A percentile compares a stretch with the other conserved stretches of the same genome.
phyloP scores from a whole-genome alignment of 2,113 vertebrate genomes.

The Zingel zingel region DNA sequence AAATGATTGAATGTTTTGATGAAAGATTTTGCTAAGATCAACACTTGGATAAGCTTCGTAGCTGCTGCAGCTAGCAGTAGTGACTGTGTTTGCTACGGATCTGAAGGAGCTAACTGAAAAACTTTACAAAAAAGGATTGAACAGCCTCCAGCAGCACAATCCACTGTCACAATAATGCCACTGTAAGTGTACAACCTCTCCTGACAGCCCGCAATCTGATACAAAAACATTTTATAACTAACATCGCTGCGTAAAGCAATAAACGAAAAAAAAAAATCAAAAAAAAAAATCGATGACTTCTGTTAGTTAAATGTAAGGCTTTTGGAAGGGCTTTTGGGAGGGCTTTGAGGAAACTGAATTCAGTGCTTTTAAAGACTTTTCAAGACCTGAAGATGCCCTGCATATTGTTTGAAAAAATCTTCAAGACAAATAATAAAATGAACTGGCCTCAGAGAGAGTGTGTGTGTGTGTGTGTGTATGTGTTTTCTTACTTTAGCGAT shows the following conservation, averaged over 20 bases:
- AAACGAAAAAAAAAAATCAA: no score
- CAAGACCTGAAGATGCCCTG: background rate
- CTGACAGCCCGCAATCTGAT: background rate
- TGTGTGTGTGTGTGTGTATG: background rate
- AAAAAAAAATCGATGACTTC: background rate
- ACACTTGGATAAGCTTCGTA: background rate
- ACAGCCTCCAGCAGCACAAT: background rate
- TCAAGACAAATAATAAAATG: background rate
- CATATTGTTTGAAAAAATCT: background rate
- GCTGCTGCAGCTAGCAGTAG: background rate
- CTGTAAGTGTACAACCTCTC: background rate
- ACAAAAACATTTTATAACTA: background rate
- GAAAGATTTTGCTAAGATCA: background rate
- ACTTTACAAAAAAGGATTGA: background rate
- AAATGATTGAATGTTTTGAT: background rate
- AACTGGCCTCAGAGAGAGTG: background rate
- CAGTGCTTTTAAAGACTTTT: background rate
- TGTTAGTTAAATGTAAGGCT: background rate
- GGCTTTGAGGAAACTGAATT: background rate
- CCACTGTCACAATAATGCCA: background rate
- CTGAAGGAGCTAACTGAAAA: background rate
- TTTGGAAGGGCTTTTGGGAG: no score
- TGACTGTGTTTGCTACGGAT: background rate
- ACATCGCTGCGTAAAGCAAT: background rate
- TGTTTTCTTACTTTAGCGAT: conserved; percentile 91